These are phyloP conservation scores for Trogon surrucura DNA, from an alignment of 2,113 vertebrate species.

Conservation along the genomic window DNA sequence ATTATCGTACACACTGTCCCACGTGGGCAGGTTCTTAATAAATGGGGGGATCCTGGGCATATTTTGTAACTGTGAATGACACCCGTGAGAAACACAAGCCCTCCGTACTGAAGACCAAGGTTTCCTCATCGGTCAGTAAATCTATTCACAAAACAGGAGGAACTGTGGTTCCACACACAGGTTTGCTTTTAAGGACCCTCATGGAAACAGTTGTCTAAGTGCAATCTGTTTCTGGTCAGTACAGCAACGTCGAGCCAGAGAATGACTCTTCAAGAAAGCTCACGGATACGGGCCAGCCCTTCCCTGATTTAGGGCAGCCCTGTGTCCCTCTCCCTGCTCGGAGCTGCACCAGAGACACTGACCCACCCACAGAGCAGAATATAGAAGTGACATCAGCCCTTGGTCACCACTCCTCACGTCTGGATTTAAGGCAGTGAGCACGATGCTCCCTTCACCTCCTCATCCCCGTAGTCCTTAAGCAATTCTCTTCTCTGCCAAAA, in stretches of 20 bases:
- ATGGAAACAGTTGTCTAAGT: rapidly evolving
- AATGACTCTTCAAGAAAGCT: neutral
- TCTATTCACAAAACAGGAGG: neutral
- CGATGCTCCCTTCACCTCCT: neutral
- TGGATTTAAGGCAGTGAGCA: neutral
- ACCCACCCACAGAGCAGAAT: neutral
- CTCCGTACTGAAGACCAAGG: neutral
- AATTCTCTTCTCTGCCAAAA: slow-evolving; percentile 17
- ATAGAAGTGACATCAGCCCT: slow-evolving; percentile 6
- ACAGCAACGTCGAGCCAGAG: neutral
- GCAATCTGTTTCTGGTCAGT: neutral
- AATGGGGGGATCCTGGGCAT: neutral
- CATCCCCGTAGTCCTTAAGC: slow-evolving; percentile 7
- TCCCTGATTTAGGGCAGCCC: slow-evolving; percentile 1
- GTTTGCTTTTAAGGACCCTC: neutral
- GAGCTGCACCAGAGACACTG: neutral
- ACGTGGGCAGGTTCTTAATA: neutral
- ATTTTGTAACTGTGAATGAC: neutral
- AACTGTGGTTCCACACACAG: neutral
- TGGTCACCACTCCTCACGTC: neutral
- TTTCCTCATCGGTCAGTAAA: neutral
- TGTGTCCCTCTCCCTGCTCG: neutral
- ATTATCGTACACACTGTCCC: neutral
- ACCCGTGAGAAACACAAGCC: neutral
- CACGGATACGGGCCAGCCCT: rapidly evolving